Evolutionary conservation across 2,113 vertebrate species (phyloP), one percentile per base, ranked within the genome.

Genomic region (Embiotoca jacksoni): DNA sequence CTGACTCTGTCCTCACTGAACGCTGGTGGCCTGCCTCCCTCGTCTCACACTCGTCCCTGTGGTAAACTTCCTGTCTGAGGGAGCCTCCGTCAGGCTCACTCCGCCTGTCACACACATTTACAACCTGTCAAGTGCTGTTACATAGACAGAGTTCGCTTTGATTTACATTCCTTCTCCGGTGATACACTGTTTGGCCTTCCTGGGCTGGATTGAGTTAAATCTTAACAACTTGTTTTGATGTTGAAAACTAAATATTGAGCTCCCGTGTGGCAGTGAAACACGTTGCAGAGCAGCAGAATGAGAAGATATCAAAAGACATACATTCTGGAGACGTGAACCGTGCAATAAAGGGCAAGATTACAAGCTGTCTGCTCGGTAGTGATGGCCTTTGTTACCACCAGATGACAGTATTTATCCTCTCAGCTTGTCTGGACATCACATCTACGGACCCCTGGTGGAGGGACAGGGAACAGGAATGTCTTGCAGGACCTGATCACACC

Each of bases 341-440:
- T 56, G 2, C 59, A 60, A 14, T 14, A 5, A 4, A 9, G 6
- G 9, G 32, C 23, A 31, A 46, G 10, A 80, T 36, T 7, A 63
- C 71, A 76, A 35, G 53, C 23, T 30, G 53, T 66, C 58, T 49
- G 3, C n/a, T 81, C 37, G 55, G 66, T 7, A 73, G 87, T 83
- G 88, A 83, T 89, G 81, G 78, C 72, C 70, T 88, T 83, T 86
- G 83, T 91, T 87, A 78, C 92, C 92, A 91, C 84, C 89, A 93
- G 92, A 91, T 92, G 92, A 89, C 91, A 90, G 90, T 88, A 80
- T 92, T 91, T 88, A 87, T 88, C 90, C 82, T 92, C 78, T 63
- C 59, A 82, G 61, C 54, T 59, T 75, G 76, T 86, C 79, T 84
- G 75, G 82, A 83, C 78, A 15, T 80, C 77, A 78, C 83, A 80